Percentiles rank a stretch among this genome's conserved stretches.
phyloP scores from a whole-genome alignment of 2,113 vertebrate genomes.

The Pangasianodon hypophthalmus region DNA sequence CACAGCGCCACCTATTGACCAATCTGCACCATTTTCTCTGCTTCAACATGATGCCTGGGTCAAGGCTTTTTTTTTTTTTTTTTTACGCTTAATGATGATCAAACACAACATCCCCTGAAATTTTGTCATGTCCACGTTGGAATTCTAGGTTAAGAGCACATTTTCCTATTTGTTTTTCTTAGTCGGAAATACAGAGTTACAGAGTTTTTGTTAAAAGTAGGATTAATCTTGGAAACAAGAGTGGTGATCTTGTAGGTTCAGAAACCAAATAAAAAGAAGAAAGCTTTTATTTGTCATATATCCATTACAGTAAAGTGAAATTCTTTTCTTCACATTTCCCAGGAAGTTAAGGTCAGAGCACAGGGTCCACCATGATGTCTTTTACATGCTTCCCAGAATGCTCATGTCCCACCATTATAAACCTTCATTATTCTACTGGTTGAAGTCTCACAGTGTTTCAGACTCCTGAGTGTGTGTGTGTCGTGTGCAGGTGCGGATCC shows the following conservation, averaged over 20 bases:
- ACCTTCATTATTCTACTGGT: neutral
- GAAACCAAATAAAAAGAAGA: too few relatives aligned
- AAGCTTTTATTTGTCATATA: too few relatives aligned
- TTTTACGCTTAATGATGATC: neutral
- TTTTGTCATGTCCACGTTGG: neutral
- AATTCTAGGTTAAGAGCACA: too few relatives aligned
- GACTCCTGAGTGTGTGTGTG: neutral
- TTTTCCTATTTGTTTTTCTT: too few relatives aligned
- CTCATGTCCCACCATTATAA: neutral
- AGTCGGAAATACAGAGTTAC: too few relatives aligned
- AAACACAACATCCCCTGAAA: neutral
- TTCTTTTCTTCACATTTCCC: too few relatives aligned
- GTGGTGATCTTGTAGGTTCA: too few relatives aligned
- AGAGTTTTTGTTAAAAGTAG: too few relatives aligned
- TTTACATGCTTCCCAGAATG: neutral
- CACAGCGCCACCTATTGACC: neutral
- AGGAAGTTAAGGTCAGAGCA: too few relatives aligned
- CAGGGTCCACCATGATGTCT: too few relatives aligned
- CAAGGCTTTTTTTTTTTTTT: neutral
- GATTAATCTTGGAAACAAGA: too few relatives aligned
- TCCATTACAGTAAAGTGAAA: too few relatives aligned
- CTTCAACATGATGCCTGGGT: neutral
- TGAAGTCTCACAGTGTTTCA: neutral
- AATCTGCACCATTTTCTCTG: neutral
- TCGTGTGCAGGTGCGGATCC: conserved; percentile 81